Base-by-base conservation (phyloP, 2,113 vertebrate species). In the Struthidea cinerea region DNA sequence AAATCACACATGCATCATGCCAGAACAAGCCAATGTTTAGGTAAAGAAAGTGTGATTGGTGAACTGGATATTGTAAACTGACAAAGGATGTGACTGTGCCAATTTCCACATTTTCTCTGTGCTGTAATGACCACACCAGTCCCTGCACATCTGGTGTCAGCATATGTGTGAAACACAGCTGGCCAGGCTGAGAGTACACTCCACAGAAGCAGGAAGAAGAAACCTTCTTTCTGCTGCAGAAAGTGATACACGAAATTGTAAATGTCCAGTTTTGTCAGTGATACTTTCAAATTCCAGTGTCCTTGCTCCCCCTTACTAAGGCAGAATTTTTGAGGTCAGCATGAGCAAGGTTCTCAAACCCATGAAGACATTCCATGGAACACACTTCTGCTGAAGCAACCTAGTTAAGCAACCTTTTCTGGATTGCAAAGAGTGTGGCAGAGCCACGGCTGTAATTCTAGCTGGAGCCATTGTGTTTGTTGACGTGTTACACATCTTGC, bases 331-430 rank as follows among this genome's bases (percentile, higher is more conserved):
- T 53, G 69, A 89, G 61, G 53, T 87, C 87, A 87, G 70, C 19
- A 35, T 13, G 11, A 94, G 42, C 49, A 76, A 46, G 28, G 20
- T 82, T 95, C 73, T 49, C 87, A 89, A 87, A 49, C 12, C 49
- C 53, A 26, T 39, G 17, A 84, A 64, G 49, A 20, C 53, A 39
- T 89, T 82, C 28, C n/a, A 18, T 49, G 28, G 57, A 78, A 64
- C 42, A 60, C 32, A 33, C 5, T 93, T 68, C 28, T 56, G 56
- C 69, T 82, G 65, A 68, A 89, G 33, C 65, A 87, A 55, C 26
- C 27, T 28, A 60, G 35, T 94, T 92, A 37, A 92, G 80, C 73
- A 94, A 64, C 22, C 9, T 89, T 82, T 89, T 75, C 89, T 96
- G 88, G 88, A 87, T 60, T 79, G 52, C 30, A 42, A 24, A n/a